Conservation (phyloP, 2,888 invertebrate genomes). For the Philaethria dido region DNA sequence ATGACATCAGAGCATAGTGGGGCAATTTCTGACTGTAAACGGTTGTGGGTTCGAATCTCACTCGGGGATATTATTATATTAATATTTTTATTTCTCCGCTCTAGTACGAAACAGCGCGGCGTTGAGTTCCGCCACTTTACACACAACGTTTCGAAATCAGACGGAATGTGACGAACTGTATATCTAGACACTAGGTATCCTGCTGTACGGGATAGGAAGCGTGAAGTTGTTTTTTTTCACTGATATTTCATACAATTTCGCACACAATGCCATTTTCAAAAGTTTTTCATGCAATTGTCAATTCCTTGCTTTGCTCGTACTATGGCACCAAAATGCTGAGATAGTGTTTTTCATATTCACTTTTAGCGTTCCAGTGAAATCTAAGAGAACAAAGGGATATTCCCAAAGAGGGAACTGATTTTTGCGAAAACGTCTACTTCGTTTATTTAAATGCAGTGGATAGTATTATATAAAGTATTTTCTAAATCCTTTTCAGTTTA, state of each 20-base stretch:
- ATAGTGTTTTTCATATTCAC: conserved; percentile 40
- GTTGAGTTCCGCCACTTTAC: too few species aligned
- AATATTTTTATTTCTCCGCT: too few species aligned
- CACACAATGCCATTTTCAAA: background rate
- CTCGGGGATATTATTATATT: too few species aligned
- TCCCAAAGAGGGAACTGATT: conserved; percentile 35
- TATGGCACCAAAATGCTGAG: conserved; percentile 29
- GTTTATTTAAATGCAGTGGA: conserved; percentile 31
- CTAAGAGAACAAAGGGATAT: conserved; percentile 39
- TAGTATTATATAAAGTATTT: background rate
- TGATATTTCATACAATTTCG: background rate
- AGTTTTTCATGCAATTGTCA: background rate
- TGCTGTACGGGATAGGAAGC: too few species aligned
- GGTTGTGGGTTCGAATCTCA: too few species aligned
- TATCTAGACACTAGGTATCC: too few species aligned
- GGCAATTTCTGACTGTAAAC: too few species aligned
- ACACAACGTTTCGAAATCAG: too few species aligned
- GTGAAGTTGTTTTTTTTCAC: too few species aligned
- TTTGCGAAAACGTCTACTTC: conserved; percentile 31
- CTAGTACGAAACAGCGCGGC: too few species aligned
- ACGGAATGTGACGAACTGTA: too few species aligned
- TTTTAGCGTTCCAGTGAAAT: conserved; percentile 39
- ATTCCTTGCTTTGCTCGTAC: conserved; percentile 3
- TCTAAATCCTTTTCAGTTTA: background rate
- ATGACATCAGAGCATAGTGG: too few species aligned